Conservation (phyloP, 2,888 invertebrate species). For the Mythimna albipuncta region DNA sequence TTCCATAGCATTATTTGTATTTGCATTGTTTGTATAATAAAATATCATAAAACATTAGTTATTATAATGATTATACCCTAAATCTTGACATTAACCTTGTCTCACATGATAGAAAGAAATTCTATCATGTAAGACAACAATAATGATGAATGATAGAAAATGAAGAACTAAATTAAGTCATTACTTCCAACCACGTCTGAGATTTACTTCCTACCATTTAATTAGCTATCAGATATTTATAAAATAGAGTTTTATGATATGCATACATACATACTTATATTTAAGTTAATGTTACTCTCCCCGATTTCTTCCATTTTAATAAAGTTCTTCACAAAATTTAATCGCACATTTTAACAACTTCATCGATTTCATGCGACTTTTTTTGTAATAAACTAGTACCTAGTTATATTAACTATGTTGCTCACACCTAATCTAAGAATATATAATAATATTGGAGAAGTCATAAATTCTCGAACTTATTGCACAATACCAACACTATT, state of each 20-base stretch:
- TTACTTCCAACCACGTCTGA: conserved; percentile 15
- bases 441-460: conserved; percentile 29
- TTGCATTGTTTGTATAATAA: neutral
- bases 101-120: too few species aligned
- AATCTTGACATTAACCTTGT: neutral
- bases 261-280: neutral
- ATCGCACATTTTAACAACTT: conserved; percentile 46
- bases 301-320: conserved; percentile 50
- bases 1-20: neutral
- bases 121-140: too few species aligned
- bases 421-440: conserved; percentile 52
- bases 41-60: neutral
- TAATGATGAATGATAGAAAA: neutral
- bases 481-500: conserved; percentile 48
- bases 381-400: conserved; percentile 47
- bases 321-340: conserved; percentile 40
- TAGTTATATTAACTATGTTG: conserved; percentile 62
- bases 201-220: conserved; percentile 22
- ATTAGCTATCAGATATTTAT: conserved; percentile 26
- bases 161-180: neutral
- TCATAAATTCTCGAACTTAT: conserved; percentile 45
- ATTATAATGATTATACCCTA: neutral
- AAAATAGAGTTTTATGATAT: conserved; percentile 25
- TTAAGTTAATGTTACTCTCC: conserved; percentile 46
- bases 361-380: conserved; percentile 5